Evolutionary conservation across 2,113 vertebrate genomes (phyloP).

Genomic region (Phalacrocorax brasilianus): DNA sequence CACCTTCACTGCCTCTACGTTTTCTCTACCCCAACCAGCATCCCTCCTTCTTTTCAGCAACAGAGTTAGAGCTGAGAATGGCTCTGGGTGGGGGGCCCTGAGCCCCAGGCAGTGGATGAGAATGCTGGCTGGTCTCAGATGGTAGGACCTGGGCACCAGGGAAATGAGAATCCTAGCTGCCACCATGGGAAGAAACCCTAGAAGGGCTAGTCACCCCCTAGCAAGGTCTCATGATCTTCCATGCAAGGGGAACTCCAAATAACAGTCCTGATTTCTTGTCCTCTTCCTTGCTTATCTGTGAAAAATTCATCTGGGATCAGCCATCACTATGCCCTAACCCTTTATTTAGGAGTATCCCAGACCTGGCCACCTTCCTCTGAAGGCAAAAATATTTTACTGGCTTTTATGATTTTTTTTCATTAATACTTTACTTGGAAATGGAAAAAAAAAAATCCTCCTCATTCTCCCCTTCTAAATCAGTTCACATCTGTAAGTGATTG

Average conservation of each 20-base stretch:
- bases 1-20: not conserved
- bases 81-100: not conserved
- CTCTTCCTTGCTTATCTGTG: not conserved
- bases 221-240: not conserved
- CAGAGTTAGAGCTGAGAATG: not conserved
- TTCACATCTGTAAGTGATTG: not conserved
- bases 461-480: not conserved
- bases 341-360: not conserved
- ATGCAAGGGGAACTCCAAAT: not conserved
- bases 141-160: not conserved
- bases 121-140: not conserved
- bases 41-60: not conserved
- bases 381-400: not conserved
- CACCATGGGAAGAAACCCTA: not conserved
- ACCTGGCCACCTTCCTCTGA: not conserved
- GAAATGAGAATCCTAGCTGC: not conserved
- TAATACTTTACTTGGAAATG: not conserved
- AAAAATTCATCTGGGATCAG: not conserved
- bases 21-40: not conserved
- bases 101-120: not conserved
- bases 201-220: not conserved
- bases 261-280: not conserved
- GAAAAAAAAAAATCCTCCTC: not conserved
- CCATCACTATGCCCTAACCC: not conserved
- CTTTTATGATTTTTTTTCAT: not conserved